Percentiles rank a stretch among this genome's conserved stretches.
Evolutionary conservation across 2,888 invertebrate genomes (phyloP).

Genomic region (Rhabditoides inermis): DNA sequence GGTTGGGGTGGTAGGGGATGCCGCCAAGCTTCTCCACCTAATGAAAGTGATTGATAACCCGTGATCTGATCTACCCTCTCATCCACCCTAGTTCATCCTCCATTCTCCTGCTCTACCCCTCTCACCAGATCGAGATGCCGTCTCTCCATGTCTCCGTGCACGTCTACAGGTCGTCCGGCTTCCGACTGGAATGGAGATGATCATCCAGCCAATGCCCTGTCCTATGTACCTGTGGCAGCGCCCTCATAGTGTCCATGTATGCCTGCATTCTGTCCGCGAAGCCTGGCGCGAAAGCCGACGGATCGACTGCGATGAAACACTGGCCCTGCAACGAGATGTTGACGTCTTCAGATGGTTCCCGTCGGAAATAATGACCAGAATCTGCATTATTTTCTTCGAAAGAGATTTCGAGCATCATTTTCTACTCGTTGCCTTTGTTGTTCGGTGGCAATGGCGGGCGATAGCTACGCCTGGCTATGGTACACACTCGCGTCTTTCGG

Average conservation of each 20-base stretch:
- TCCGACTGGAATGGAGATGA: constrained; percentile 24
- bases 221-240: constrained; percentile 25
- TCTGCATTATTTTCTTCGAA: too few relatives aligned
- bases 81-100: too few relatives aligned
- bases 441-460: too few relatives aligned
- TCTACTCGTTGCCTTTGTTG: too few relatives aligned
- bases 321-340: constrained; percentile 40
- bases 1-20: constrained; percentile 47
- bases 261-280: constrained; percentile 40
- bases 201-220: background rate
- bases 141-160: constrained; percentile 44
- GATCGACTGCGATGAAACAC: constrained; percentile 45
- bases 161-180: constrained; percentile 24
- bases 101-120: too few relatives aligned
- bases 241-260: constrained; percentile 38
- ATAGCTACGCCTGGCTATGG: too few relatives aligned
- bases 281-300: constrained; percentile 43
- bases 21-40: constrained; percentile 40
- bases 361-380: background rate
- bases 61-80: too few relatives aligned
- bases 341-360: background rate
- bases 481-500: too few relatives aligned
- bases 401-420: too few relatives aligned
- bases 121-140: constrained; percentile 32
- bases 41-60: too few relatives aligned